Conservation (phyloP, 2,888 invertebrate genomes). For the Drosophila putrida region DNA sequence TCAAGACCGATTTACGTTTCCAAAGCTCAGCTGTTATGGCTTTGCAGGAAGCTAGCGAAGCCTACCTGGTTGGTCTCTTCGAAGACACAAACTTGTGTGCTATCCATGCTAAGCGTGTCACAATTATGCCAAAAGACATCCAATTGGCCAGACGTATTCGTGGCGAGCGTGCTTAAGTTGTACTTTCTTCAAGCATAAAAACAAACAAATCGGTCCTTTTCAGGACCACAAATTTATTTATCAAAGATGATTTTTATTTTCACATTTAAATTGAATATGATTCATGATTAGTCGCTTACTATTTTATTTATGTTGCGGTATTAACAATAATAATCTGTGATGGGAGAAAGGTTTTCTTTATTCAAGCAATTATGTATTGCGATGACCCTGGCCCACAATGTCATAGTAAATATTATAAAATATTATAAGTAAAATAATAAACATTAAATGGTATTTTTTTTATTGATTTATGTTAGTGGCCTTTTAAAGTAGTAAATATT, state of each 20-base stretch:
- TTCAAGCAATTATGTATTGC: too few species aligned
- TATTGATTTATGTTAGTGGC: too few species aligned
- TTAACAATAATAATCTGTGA: too few species aligned
- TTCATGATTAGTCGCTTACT: background rate
- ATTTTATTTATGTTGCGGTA: too few species aligned
- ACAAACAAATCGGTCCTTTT: conserved; percentile 50
- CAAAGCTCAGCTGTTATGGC: conserved; percentile 43
- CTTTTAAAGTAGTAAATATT: too few species aligned
- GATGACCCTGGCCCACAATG: too few species aligned
- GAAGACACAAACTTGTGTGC: conserved; percentile 2
- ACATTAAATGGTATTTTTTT: too few species aligned
- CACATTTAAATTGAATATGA: background rate
- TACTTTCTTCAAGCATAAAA: background rate
- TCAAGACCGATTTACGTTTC: conserved; percentile 42
- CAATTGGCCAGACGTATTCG: conserved; percentile 4
- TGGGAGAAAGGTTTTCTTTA: too few species aligned
- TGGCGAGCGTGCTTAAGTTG: background rate
- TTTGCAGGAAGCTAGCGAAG: conserved; percentile 11
- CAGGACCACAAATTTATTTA: conserved; percentile 39
- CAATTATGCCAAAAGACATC: conserved; percentile 3
- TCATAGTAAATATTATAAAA: too few species aligned
- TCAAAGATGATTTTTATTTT: conserved; percentile 22
- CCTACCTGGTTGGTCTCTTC: conserved; percentile 13
- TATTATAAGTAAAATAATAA: too few species aligned
- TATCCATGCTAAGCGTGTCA: conserved; percentile 3